Conservation (phyloP, 2,113 vertebrate genomes). For the Sphyrna mokarran region DNA sequence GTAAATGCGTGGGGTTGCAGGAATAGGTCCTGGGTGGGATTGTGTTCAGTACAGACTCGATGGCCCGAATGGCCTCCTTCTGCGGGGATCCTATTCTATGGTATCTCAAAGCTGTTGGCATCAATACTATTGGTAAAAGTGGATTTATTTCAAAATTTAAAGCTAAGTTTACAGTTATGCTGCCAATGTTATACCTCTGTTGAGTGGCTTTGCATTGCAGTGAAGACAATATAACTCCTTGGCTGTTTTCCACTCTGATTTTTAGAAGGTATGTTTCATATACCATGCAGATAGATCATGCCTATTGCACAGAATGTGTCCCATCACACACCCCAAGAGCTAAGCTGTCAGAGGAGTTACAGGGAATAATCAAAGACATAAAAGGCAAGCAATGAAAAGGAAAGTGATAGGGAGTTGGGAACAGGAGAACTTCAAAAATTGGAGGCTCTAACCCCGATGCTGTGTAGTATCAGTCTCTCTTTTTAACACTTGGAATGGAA, state of each 20-base stretch:
- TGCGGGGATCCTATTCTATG: no score
- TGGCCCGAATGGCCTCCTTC: no score
- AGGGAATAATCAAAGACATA: background rate
- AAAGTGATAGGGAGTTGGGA: background rate
- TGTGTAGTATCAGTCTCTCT: slow-evolving; percentile 36
- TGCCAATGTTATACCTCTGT: background rate
- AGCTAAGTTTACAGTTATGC: background rate
- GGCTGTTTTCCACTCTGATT: background rate
- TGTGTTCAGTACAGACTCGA: no score
- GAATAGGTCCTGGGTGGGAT: no score
- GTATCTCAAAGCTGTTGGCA: background rate
- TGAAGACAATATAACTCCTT: no score
- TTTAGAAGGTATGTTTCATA: background rate
- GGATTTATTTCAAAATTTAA: background rate
- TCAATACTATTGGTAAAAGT: background rate
- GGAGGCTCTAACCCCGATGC: no score
- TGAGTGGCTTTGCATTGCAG: background rate
- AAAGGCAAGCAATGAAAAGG: background rate
- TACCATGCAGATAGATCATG: background rate
- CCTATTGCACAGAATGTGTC: background rate
- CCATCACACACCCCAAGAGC: background rate
- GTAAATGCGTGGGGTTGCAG: no score
- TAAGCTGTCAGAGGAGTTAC: background rate
- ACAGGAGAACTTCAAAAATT: no score
- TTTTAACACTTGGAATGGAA: background rate